These are phyloP conservation scores for Saccostrea cuccullata DNA, from an alignment of 1,140 invertebrate genomes.

Conservation along the genomic window DNA sequence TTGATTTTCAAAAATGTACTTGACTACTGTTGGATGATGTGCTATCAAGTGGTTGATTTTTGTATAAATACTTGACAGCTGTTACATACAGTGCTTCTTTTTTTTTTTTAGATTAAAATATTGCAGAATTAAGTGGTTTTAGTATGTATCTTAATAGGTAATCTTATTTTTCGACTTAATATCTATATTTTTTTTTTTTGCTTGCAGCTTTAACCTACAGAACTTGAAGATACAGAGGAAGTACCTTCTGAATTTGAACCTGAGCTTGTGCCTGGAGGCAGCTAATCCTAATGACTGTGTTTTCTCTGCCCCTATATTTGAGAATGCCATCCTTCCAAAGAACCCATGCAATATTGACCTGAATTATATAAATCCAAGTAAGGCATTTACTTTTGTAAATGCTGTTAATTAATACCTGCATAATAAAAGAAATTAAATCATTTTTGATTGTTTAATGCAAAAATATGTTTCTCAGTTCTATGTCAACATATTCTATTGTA, in stretches of 20 bases:
- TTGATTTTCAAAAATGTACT: no score
- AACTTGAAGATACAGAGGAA: constrained; percentile 40
- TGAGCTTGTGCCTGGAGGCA: constrained; percentile 54
- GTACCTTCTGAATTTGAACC: constrained; percentile 47
- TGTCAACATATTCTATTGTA: not conserved
- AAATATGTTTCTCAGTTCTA: not conserved
- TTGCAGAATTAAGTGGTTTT: no score
- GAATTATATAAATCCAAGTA: constrained; percentile 29
- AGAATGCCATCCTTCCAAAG: constrained; percentile 48
- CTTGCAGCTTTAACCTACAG: constrained; percentile 48
- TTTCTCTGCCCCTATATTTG: constrained; percentile 33
- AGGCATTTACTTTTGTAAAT: not conserved
- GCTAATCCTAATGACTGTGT: constrained; percentile 40
- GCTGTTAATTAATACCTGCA: not conserved
- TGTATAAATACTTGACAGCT: no score
- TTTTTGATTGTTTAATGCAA: not conserved
- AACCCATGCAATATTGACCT: constrained; percentile 48
- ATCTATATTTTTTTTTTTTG: not conserved
- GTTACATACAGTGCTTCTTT: no score
- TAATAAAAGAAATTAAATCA: not conserved
- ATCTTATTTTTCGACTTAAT: no score
- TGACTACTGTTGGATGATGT: no score
- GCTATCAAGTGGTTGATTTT: no score
- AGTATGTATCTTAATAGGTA: no score
- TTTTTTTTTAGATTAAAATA: no score